Conservation (phyloP, 2,797 vertebrate species). For the Rousettus madagascariensis region DNA sequence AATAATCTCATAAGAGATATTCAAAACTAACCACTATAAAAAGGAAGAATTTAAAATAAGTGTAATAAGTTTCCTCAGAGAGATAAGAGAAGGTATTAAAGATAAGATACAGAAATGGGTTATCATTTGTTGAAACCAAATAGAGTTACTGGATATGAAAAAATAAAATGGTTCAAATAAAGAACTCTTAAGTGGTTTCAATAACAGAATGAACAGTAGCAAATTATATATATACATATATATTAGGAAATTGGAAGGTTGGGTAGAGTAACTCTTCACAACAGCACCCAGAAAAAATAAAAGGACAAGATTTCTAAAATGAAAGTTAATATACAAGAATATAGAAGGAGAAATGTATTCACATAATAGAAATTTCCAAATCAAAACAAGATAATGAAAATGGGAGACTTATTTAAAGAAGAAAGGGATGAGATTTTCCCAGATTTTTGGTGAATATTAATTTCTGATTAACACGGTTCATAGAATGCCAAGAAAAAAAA, state of each 20-base stretch:
- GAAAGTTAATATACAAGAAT: background rate
- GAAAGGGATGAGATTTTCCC: background rate
- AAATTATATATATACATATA: background rate
- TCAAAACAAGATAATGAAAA: background rate
- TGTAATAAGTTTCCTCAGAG: background rate
- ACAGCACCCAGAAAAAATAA: background rate
- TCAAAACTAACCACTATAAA: background rate
- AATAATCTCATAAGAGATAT: background rate
- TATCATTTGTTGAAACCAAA: background rate
- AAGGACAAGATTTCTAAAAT: background rate
- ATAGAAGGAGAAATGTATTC: background rate
- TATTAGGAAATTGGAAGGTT: background rate
- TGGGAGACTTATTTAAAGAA: background rate
- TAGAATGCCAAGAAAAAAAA: background rate
- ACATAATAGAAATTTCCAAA: background rate
- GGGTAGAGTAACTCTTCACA: background rate
- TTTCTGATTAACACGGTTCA: background rate
- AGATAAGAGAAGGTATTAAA: background rate
- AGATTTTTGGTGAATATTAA: background rate
- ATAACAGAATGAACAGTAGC: background rate
- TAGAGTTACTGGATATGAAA: background rate
- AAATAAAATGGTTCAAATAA: background rate
- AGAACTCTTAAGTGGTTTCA: background rate
- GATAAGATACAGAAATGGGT: background rate
- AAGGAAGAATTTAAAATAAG: background rate